Conservation (phyloP, 2,113 vertebrate genomes). For the Clarias magur region DNA sequence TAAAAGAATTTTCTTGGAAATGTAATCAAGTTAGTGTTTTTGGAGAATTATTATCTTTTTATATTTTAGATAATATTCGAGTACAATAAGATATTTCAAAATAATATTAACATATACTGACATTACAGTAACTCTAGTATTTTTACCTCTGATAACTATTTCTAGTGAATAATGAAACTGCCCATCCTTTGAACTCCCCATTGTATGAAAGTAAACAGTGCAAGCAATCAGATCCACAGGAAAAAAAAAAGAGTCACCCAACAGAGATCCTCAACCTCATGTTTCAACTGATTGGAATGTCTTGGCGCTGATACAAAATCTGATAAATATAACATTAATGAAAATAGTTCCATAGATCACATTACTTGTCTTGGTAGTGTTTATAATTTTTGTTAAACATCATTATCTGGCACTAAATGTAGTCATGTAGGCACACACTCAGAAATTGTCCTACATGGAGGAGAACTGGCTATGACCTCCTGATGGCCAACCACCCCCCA, state of each 20-base stretch:
- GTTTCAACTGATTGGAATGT: conserved; percentile 43
- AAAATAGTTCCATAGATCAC: conserved; percentile 25
- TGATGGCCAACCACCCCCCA: conserved; percentile 67
- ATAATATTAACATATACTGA: too few species aligned
- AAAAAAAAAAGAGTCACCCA: conserved; percentile 15
- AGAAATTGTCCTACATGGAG: conserved; percentile 18
- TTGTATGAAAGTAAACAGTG: conserved; percentile 29
- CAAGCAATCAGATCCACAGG: conserved; percentile 34
- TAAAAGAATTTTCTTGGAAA: not conserved
- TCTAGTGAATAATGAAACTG: not conserved
- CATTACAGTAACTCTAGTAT: not conserved
- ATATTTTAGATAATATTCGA: not conserved
- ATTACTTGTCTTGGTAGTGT: conserved; percentile 6
- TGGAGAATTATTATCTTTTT: too few species aligned
- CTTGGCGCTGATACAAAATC: conserved; percentile 11
- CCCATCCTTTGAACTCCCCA: conserved; percentile 6
- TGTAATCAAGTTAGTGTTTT: not conserved
- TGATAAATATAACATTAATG: conserved; percentile 28
- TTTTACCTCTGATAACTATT: not conserved
- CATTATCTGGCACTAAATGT: conserved; percentile 10
- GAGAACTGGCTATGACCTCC: conserved; percentile 72
- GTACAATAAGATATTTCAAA: not conserved
- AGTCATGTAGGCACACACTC: not conserved
- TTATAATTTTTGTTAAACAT: conserved; percentile 23
- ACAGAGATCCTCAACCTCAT: conserved; percentile 42